Evolutionary conservation across 2,888 invertebrate genomes (phyloP).

Genomic region (Hirtodrosophila cameraria): DNA sequence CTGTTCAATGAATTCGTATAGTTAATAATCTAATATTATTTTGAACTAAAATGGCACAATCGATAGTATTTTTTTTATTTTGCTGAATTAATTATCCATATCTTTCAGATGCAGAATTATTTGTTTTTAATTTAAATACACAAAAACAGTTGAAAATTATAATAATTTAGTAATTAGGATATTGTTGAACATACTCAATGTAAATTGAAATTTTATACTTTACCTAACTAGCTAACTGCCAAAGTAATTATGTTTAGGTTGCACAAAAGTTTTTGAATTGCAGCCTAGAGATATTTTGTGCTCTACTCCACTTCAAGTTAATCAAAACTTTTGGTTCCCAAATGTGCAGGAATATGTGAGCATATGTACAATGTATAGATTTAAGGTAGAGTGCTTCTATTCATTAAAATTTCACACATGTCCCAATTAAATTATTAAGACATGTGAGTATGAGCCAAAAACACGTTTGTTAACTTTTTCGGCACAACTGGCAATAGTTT

Average conservation of each 20-base stretch:
- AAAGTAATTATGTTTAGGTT: slow-evolving; percentile 47
- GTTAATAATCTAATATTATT: too few species aligned
- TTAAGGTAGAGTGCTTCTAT: slow-evolving; percentile 36
- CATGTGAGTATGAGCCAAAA: slow-evolving; percentile 29
- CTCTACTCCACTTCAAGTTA: slow-evolving; percentile 50
- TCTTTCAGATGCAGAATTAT: too few species aligned
- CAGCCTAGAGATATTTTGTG: slow-evolving; percentile 21
- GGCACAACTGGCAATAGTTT: slow-evolving; percentile 55
- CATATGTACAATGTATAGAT: slow-evolving; percentile 10
- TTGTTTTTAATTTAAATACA: too few species aligned
- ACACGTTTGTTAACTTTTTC: slow-evolving; percentile 47
- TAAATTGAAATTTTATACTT: slow-evolving; percentile 33
- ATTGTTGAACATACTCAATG: not conserved
- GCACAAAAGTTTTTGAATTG: slow-evolving; percentile 24
- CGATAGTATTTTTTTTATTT: too few species aligned
- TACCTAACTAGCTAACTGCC: slow-evolving; percentile 11
- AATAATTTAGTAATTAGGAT: not conserved
- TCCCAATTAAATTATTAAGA: slow-evolving; percentile 73
- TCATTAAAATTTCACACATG: slow-evolving; percentile 70
- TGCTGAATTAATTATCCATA: too few species aligned
- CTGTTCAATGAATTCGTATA: too few species aligned
- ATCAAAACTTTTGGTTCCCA: slow-evolving; percentile 59
- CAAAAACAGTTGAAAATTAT: too few species aligned
- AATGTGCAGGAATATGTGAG: slow-evolving; percentile 4
- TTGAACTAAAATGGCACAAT: too few species aligned